Evolutionary conservation across 2,888 invertebrate genomes (phyloP), one percentile per base, ranked within the genome.

Genomic region (Eretmocerus hayati): DNA sequence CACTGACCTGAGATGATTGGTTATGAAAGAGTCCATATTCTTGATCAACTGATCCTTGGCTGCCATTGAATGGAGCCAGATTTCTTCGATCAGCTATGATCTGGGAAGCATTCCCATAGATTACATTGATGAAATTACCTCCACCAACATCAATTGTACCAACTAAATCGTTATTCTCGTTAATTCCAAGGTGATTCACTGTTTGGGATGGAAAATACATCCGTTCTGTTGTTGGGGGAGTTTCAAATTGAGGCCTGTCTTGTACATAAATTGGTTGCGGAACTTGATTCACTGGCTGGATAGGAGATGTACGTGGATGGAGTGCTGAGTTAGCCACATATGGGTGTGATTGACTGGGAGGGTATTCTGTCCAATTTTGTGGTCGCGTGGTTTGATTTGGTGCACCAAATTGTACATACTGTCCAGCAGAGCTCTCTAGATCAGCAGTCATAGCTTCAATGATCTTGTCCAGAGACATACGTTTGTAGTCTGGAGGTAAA

Each of bases 381-480:
- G 69, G 57, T 6, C 58, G 57, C 8, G 63, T 51, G 57, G 60
- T 69, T 59, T 56, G 74, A 16, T 72, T 66, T 11, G 73, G 67
- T 55, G 75, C 75, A 4, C 76, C 77, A 51, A 79, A 72, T 50
- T 77, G 77, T 35, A 76, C 74, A 59, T 77, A 80, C 58, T 77
- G 78, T 19, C 77, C 78, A 50, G 77, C 76, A n/a, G 73, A 69
- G 63, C 71, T 77, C 58, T 78, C 77, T 54, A 76, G 72, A 63
- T 80, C 78, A 15, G 79, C 75, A 30, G 79, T 77, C 75, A 80
- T 78, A 56, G 78, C 77, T 57, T 77, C 77, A 48, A 80, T 78
- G 50, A 80, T 77, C 63, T 80, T 77, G 58, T 80, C 79, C 58
- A 79, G 54, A 3, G 68, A 66, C 60, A 69, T 64, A 18, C 59